Percentiles rank a stretch among this genome's conserved stretches.
These are phyloP conservation scores for Pteronotus mesoamericanus DNA, from an alignment of 2,797 vertebrate genomes.

Conservation along the genomic window DNA sequence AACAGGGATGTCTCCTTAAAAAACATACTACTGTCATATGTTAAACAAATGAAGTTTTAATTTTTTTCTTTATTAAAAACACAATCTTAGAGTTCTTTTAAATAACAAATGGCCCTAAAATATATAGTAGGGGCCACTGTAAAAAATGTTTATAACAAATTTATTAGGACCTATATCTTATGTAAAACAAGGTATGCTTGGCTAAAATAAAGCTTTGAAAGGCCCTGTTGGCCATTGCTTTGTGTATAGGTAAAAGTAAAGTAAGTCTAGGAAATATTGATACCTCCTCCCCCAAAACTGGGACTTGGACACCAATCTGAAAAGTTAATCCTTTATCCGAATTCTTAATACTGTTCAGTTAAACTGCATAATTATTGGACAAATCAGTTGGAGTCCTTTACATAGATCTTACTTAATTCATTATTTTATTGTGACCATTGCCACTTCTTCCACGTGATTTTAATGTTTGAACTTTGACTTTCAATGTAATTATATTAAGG, in stretches of 20 bases:
- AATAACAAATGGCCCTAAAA: neutral
- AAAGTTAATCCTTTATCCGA: slow-evolving; percentile 20
- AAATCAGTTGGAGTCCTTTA: neutral
- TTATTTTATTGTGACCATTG: neutral
- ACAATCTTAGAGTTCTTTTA: slow-evolving; percentile 11
- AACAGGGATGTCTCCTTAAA: neutral
- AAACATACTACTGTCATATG: neutral
- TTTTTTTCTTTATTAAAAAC: slow-evolving; percentile 2
- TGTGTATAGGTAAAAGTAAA: neutral
- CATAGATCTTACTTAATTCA: neutral
- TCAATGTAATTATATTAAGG: neutral
- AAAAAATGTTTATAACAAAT: neutral
- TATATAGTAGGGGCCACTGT: neutral
- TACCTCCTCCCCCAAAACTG: neutral
- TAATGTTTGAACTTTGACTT: slow-evolving; percentile 12
- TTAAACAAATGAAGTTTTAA: slow-evolving; percentile 19
- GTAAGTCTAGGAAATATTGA: neutral
- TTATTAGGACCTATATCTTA: neutral
- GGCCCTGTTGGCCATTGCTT: neutral
- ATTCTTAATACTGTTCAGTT: neutral
- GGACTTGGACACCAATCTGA: neutral
- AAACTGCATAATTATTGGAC: neutral
- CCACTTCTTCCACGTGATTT: neutral
- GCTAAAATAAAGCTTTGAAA: neutral
- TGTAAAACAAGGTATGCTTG: neutral